phyloP scores from a whole-genome alignment of 2,888 invertebrate genomes.

The Meta bourneti region DNA sequence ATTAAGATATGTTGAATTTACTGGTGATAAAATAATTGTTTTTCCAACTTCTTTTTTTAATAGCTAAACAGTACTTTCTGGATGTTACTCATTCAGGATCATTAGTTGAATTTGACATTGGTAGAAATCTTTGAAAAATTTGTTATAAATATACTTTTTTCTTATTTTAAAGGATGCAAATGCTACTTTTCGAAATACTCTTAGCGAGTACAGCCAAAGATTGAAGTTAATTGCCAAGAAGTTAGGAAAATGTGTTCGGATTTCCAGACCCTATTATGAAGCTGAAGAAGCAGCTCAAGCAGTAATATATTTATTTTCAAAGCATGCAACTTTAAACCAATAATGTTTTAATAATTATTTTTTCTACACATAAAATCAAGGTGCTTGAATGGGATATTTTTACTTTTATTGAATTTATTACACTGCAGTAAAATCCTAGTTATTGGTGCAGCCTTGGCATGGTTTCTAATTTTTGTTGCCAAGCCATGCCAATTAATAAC shows the following conservation, averaged over 20 bases:
- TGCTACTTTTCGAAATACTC: slow-evolving; percentile 91
- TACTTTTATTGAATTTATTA: not conserved
- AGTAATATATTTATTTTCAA: slow-evolving; percentile 24
- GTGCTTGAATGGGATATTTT: not conserved
- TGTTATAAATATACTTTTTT: not conserved
- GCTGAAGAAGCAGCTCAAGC: slow-evolving; percentile 86
- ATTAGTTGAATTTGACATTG: not conserved
- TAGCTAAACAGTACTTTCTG: not conserved
- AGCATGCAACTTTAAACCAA: no score
- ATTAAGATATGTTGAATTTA: no score
- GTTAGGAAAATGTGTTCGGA: slow-evolving; percentile 90
- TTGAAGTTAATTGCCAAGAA: slow-evolving; percentile 90
- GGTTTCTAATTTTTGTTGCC: no score
- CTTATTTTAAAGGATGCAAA: slow-evolving; percentile 89
- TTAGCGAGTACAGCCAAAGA: slow-evolving; percentile 91
- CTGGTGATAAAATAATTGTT: no score
- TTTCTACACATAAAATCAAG: not conserved
- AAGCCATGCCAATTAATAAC: no score
- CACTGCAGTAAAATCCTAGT: not conserved
- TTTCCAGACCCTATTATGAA: slow-evolving; percentile 94
- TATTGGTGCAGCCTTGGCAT: no score
- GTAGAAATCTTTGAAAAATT: not conserved
- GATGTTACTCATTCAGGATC: not conserved
- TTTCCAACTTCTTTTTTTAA: no score
- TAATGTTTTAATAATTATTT: not conserved